Percentiles rank a stretch among this genome's conserved stretches.
phyloP scores from a whole-genome alignment of 2,888 invertebrate species.

The Leptopilina myrica region DNA sequence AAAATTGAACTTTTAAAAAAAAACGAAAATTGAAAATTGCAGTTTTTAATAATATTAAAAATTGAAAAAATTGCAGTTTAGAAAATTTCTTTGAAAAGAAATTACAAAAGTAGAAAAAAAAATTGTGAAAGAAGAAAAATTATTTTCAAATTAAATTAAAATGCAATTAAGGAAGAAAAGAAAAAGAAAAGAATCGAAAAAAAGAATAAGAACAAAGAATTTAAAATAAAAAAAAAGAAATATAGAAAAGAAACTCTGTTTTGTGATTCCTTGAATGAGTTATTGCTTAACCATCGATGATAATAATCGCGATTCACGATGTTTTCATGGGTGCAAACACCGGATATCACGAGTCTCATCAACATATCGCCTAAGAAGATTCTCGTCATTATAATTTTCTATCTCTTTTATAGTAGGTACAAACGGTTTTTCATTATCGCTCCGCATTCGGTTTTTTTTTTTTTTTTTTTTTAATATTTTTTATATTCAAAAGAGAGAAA shows the following conservation, averaged over 20 bases:
- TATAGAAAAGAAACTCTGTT: not conserved
- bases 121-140: no score
- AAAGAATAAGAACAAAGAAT: no score
- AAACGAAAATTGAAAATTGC: no score
- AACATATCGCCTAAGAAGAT: slow-evolving; percentile 18
- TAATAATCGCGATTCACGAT: not conserved
- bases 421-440: slow-evolving; percentile 33
- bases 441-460: slow-evolving; percentile 48
- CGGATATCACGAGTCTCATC: slow-evolving; percentile 17
- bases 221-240: not conserved
- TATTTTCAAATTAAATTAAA: no score
- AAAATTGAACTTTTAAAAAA: no score
- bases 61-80: no score
- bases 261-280: not conserved
- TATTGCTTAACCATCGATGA: slow-evolving; percentile 1
- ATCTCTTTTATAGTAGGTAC: no score
- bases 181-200: no score
- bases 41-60: no score
- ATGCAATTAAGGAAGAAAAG: no score
- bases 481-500: not conserved
- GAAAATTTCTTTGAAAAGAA: no score
- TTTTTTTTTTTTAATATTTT: not conserved
- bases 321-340: slow-evolving; percentile 2
- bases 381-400: not conserved
- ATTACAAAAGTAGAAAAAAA: no score